A percentile compares a stretch with the other conserved stretches of the same genome.
phyloP scores from a whole-genome alignment of 2,888 invertebrate genomes.

The Erebia epiphron region DNA sequence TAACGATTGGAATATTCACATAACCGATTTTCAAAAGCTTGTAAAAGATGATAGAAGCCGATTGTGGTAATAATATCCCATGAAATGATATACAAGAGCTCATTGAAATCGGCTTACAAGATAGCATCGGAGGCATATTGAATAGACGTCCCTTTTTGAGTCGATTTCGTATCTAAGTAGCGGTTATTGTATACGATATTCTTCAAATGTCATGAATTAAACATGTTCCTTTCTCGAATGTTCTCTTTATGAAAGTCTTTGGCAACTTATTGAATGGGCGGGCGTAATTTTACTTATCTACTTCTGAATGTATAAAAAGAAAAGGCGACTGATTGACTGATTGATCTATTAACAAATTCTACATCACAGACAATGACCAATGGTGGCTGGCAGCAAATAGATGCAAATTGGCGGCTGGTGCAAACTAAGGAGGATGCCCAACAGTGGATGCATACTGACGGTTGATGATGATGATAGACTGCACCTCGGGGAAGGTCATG shows the following conservation, averaged over 20 bases:
- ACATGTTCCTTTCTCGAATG: background rate
- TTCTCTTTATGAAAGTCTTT: background rate
- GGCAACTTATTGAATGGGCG: background rate
- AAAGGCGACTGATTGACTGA: too few relatives aligned
- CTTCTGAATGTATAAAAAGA: too few relatives aligned
- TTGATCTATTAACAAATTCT: too few relatives aligned
- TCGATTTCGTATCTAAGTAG: slow-evolving; percentile 12
- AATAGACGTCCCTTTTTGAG: slow-evolving; percentile 1
- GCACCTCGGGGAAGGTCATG: too few relatives aligned
- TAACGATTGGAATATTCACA: background rate
- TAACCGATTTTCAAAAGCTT: slow-evolving; percentile 6
- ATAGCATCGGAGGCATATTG: slow-evolving; percentile 16
- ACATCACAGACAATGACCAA: too few relatives aligned
- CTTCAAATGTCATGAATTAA: background rate
- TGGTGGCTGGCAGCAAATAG: too few relatives aligned
- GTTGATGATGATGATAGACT: too few relatives aligned
- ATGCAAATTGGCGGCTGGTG: too few relatives aligned
- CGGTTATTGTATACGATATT: background rate
- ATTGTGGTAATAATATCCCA: background rate
- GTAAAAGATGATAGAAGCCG: slow-evolving; percentile 7
- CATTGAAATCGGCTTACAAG: slow-evolving; percentile 19
- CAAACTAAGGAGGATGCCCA: too few relatives aligned
- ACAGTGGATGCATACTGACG: too few relatives aligned
- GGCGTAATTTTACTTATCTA: too few relatives aligned
- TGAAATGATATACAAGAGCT: slow-evolving; percentile 8